phyloP scores from a whole-genome alignment of 2,797 vertebrate genomes.

The Esox masquinongy region DNA sequence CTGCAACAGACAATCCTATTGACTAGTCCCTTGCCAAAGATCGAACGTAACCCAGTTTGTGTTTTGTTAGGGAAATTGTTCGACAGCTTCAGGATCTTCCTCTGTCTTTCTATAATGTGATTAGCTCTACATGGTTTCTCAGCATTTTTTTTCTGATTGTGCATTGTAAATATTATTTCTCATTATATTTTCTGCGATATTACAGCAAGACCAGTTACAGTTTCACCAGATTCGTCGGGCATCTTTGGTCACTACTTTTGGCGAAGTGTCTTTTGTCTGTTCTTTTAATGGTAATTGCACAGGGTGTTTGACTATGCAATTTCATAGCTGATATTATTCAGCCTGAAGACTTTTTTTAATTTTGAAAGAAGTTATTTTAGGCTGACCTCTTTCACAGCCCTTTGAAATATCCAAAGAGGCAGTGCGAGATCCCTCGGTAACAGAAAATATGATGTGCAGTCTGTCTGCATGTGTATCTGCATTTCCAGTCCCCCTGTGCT shows the following conservation, averaged over 20 bases:
- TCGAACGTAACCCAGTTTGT: not conserved
- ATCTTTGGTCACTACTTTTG: not conserved
- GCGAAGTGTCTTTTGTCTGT: slow-evolving; percentile 21
- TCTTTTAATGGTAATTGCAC: slow-evolving; percentile 51
- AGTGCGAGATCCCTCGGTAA: slow-evolving; percentile 50
- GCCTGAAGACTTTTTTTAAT: slow-evolving; percentile 32
- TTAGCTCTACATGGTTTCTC: not conserved
- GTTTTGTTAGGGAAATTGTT: not conserved
- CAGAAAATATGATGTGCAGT: slow-evolving; percentile 36
- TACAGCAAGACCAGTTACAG: slow-evolving; percentile 31
- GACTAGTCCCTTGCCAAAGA: not conserved
- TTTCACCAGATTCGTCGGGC: slow-evolving; percentile 22
- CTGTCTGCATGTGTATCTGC: slow-evolving; percentile 57
- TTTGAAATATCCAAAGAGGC: slow-evolving; percentile 37
- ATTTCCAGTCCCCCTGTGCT: slow-evolving; percentile 25
- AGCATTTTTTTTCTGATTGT: not conserved
- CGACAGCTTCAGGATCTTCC: not conserved
- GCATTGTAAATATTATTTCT: not conserved
- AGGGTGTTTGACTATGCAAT: slow-evolving; percentile 48
- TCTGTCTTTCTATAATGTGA: not conserved
- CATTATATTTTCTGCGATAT: not conserved
- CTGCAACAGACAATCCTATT: not conserved
- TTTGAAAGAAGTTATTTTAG: slow-evolving; percentile 30
- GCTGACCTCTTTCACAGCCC: slow-evolving; percentile 28
- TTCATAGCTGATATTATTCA: slow-evolving; percentile 48